These are phyloP conservation scores for Riparia riparia DNA, from an alignment of 2,113 vertebrate species.

Conservation along the genomic window DNA sequence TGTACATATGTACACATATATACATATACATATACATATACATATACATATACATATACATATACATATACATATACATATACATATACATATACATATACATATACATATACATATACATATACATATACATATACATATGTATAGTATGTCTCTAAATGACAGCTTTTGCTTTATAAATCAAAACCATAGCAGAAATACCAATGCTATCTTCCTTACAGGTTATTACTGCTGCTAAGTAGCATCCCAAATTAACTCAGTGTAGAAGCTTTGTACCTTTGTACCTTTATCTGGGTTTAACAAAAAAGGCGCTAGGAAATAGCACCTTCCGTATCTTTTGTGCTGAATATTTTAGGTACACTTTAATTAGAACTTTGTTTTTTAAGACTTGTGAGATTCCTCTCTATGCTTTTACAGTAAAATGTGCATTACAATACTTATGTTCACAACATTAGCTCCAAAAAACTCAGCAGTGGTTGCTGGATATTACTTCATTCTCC, in stretches of 20 bases:
- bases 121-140: too few relatives aligned
- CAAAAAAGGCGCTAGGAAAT: slow-evolving; percentile 38
- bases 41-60: too few relatives aligned
- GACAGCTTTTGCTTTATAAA: background rate
- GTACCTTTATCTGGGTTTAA: background rate
- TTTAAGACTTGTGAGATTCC: background rate
- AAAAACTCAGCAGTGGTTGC: background rate
- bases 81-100: too few relatives aligned
- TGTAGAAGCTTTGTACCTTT: background rate
- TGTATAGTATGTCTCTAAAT: too few relatives aligned
- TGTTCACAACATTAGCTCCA: background rate
- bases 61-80: too few relatives aligned
- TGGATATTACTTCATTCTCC: background rate
- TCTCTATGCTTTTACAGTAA: background rate
- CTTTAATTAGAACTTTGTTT: slow-evolving; percentile 41
- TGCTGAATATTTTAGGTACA: slow-evolving; percentile 23
- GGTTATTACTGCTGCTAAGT: background rate
- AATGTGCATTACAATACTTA: background rate
- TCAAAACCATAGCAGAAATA: background rate
- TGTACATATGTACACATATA: too few relatives aligned
- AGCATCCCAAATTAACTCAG: background rate
- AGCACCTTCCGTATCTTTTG: slow-evolving; percentile 42
- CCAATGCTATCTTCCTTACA: background rate
- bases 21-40: too few relatives aligned
- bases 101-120: too few relatives aligned